A percentile compares a stretch with the other conserved stretches of the same genome.
These are phyloP conservation scores for Schizopygopsis malacanthus DNA, from an alignment of 2,797 vertebrate genomes.

Conservation along the genomic window DNA sequence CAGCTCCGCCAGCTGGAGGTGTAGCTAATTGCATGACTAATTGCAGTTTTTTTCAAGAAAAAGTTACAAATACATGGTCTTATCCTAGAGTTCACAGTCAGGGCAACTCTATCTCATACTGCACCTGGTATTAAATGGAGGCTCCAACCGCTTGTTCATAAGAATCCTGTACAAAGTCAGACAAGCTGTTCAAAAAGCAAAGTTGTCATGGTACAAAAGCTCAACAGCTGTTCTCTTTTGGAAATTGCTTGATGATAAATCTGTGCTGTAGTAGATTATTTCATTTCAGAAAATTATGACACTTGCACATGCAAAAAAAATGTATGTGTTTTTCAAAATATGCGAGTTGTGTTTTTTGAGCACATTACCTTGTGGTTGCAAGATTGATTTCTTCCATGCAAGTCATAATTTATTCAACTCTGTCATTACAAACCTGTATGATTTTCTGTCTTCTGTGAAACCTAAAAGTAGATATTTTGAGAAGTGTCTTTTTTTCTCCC, in stretches of 20 bases:
- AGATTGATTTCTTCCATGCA: not conserved
- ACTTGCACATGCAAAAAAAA: not conserved
- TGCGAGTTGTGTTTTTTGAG: not conserved
- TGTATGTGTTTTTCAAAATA: not conserved
- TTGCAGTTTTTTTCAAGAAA: slow-evolving; percentile 5
- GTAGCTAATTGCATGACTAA: not conserved
- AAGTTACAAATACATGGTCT: slow-evolving; percentile 23
- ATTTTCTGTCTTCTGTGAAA: not conserved
- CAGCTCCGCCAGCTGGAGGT: not conserved
- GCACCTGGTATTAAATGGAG: not conserved
- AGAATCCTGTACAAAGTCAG: slow-evolving; percentile 10
- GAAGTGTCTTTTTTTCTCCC: not conserved
- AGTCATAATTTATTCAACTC: not conserved
- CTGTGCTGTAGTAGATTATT: not conserved
- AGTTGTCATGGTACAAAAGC: not conserved
- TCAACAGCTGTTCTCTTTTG: not conserved
- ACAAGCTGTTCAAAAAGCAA: slow-evolving; percentile 8
- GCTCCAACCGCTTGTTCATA: not conserved
- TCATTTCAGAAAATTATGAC: not conserved
- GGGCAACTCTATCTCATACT: slow-evolving; percentile 13
- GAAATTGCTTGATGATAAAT: not conserved
- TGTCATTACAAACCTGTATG: not conserved
- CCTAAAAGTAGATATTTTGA: not conserved
- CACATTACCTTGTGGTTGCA: not conserved
- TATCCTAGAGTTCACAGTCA: slow-evolving; percentile 14